phyloP scores from a whole-genome alignment of 2,797 vertebrate species.

The Rhincodon typus region DNA sequence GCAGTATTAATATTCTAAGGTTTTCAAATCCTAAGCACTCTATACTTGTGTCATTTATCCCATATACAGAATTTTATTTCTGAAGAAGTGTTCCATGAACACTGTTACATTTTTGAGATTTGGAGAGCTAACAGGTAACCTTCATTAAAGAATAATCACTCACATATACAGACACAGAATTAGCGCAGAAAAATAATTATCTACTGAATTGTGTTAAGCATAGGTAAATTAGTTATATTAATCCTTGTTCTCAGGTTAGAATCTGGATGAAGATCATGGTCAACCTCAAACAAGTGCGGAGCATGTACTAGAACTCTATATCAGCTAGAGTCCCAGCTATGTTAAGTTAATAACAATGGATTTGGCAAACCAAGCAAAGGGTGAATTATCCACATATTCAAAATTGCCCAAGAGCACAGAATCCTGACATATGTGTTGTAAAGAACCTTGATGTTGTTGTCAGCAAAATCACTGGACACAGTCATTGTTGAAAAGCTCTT shows the following conservation, averaged over 20 bases:
- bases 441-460: background rate
- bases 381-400: background rate
- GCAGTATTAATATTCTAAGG: background rate
- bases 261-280: background rate
- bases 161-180: background rate
- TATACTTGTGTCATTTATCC: background rate
- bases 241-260: background rate
- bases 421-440: background rate
- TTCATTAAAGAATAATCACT: background rate
- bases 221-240: background rate
- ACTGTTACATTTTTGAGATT: background rate
- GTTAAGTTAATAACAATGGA: slow-evolving; percentile 1
- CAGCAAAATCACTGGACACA: background rate
- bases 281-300: background rate
- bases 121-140: background rate
- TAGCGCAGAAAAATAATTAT: slow-evolving; percentile 10
- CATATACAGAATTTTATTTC: background rate
- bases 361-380: background rate
- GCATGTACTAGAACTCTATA: background rate
- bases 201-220: background rate
- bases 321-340: background rate
- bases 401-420: background rate
- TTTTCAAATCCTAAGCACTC: background rate
- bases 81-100: background rate
- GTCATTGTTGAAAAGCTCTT: background rate